Conservation (phyloP, 2,888 invertebrate species). For the Limnephilus lunatus region DNA sequence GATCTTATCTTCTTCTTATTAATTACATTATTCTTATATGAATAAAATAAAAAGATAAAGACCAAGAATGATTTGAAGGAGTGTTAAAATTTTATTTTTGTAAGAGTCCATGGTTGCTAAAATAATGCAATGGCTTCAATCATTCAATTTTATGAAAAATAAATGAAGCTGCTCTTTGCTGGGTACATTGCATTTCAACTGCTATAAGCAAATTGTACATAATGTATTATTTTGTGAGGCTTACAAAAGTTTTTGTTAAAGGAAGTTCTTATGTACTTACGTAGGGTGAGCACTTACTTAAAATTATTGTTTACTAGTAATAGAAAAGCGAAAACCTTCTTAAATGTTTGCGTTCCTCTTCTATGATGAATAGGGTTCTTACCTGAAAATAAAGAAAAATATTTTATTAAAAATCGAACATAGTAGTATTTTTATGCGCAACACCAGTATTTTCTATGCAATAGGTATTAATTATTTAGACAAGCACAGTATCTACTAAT, state of each 20-base stretch:
- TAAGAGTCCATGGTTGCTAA: neutral
- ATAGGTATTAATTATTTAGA: neutral
- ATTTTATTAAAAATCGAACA: neutral
- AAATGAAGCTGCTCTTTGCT: neutral
- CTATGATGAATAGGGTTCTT: neutral
- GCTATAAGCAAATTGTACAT: neutral
- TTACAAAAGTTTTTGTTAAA: neutral
- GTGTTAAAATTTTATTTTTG: neutral
- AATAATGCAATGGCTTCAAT: neutral
- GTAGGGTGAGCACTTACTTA: neutral
- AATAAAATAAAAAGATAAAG: too few relatives aligned
- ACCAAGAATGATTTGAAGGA: neutral
- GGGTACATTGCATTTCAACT: neutral
- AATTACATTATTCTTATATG: too few relatives aligned
- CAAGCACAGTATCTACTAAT: neutral
- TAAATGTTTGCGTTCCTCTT: neutral
- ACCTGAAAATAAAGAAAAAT: slow-evolving; percentile 11
- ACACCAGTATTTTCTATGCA: neutral
- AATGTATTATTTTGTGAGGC: neutral
- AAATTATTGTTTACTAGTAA: neutral
- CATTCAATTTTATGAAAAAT: neutral
- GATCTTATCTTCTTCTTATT: neutral
- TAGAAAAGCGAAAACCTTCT: neutral
- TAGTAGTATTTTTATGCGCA: neutral
- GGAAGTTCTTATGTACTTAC: neutral